Base-by-base conservation (phyloP, 53 echinoderm and acorn worm species). In the Actinopyga echinites region DNA sequence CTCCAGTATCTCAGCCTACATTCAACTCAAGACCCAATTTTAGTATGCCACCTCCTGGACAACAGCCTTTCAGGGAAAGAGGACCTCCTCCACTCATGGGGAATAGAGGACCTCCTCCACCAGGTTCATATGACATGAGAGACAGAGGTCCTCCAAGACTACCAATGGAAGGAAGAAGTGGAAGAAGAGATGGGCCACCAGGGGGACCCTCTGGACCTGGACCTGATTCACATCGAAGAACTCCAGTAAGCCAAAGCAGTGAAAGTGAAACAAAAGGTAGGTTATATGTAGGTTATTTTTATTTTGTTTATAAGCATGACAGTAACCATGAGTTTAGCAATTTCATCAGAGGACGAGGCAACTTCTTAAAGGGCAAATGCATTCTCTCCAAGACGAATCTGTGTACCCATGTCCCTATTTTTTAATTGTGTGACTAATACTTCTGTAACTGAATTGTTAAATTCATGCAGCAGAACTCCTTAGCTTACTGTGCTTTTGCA, bases 21-120 rank as follows among this genome's bases (percentile, higher is more conserved):
- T 77, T 77, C 21, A 77, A 30, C 30, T 56, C 77, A 55, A 43
- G 45, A 56, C 56, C 77, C 20, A 54, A 77, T 32, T 77, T 45
- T 55, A 49, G 53, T 23, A 54, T 53, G 54, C 77, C 77, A 30
- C 84, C 84, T 30, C 84, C 84, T 5, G 58, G 81, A 30, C 66
- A 65, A 6, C 74, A 59, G 54, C 74, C 85, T 52, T 57, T 85
- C 17, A 74, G 42, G 74, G 65, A 81, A 66, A 63, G 63, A 52
- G 64, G 56, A 24, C 87, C 65, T 26, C 75, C 68, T 11, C 85
- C 85, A 24, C 69, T 69, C 56, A 73, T 74, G 44, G 30, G 59
- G 0, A 55, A 40, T 45, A 23, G 25, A 24, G n/a, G 11, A 64
- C 86, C 79, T n/a, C 65, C 86, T 32, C 79, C 77, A 44, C 78